Conservation (phyloP, 2,113 vertebrate species). For the Oreocharis arfaki region DNA sequence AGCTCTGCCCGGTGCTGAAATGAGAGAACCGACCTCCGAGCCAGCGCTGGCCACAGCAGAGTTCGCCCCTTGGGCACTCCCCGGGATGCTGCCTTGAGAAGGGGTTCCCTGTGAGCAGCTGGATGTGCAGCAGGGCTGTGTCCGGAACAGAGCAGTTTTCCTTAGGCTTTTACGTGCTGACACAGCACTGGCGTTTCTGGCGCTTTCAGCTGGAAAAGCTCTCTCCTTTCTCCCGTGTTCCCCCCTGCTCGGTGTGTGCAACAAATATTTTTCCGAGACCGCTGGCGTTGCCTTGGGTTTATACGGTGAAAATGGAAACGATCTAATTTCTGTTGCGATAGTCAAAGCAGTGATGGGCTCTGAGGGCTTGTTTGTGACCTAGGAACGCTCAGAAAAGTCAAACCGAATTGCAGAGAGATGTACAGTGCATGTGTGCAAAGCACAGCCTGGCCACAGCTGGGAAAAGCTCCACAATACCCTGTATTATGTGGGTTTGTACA, state of each 20-base stretch:
- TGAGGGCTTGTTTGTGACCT: background rate
- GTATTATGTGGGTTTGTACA: background rate
- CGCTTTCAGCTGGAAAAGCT: background rate
- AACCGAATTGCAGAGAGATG: background rate
- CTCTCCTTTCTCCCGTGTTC: background rate
- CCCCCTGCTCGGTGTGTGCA: background rate
- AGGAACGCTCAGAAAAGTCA: background rate
- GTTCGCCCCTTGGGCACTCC: rapidly evolving
- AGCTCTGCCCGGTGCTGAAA: background rate
- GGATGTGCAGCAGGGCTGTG: background rate
- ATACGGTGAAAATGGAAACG: background rate
- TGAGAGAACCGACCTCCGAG: background rate
- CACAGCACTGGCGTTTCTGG: background rate
- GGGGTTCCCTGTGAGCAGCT: background rate
- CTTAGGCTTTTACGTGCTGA: background rate
- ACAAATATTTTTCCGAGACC: background rate
- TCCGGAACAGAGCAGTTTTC: background rate
- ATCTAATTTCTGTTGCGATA: background rate
- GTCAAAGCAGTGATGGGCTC: background rate
- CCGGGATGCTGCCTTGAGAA: no score
- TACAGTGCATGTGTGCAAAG: background rate
- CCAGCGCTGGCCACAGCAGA: background rate
- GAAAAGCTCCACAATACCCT: background rate
- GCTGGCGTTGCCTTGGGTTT: background rate
- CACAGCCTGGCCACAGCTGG: background rate